Percentiles rank a stretch among this genome's conserved stretches.
Conservation (phyloP, 2,888 invertebrate species). For the Synergus itoensis region DNA sequence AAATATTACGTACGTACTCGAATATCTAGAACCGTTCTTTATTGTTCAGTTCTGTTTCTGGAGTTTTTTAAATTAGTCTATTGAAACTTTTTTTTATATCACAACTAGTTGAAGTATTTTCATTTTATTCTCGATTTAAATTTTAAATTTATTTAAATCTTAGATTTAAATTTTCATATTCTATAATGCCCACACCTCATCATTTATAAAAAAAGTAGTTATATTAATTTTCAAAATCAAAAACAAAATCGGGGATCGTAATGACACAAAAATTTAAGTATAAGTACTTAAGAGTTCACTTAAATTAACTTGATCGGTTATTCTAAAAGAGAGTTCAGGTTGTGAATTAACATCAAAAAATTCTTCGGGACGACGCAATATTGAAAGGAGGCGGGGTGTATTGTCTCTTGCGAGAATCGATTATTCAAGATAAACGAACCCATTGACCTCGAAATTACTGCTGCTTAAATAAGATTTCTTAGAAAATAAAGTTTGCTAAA, state of each 20-base stretch:
- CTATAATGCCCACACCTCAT: conserved; percentile 15
- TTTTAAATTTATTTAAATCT: not conserved
- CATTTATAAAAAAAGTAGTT: not conserved
- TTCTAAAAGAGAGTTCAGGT: not conserved
- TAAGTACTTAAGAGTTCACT: conserved; percentile 26
- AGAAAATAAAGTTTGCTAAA: conserved; percentile 36
- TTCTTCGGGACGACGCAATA: conserved; percentile 10
- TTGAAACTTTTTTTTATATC: conserved; percentile 20
- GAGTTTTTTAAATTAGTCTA: conserved; percentile 6
- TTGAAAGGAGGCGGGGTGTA: not conserved
- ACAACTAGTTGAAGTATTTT: conserved; percentile 22
- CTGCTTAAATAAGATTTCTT: conserved; percentile 6
- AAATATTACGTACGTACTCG: conserved; percentile 32
- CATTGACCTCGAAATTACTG: not conserved
- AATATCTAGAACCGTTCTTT: conserved; percentile 11
- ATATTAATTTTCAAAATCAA: not conserved
- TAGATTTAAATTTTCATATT: not conserved
- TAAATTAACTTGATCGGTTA: conserved; percentile 9
- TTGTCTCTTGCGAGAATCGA: not conserved
- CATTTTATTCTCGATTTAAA: not conserved
- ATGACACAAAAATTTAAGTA: not conserved
- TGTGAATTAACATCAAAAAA: conserved; percentile 6
- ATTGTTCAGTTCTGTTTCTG: conserved; percentile 28
- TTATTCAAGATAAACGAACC: conserved; percentile 6
- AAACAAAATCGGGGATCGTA: conserved; percentile 9